phyloP scores from a whole-genome alignment of 2,113 vertebrate genomes.

The Syngnathus scovelli region DNA sequence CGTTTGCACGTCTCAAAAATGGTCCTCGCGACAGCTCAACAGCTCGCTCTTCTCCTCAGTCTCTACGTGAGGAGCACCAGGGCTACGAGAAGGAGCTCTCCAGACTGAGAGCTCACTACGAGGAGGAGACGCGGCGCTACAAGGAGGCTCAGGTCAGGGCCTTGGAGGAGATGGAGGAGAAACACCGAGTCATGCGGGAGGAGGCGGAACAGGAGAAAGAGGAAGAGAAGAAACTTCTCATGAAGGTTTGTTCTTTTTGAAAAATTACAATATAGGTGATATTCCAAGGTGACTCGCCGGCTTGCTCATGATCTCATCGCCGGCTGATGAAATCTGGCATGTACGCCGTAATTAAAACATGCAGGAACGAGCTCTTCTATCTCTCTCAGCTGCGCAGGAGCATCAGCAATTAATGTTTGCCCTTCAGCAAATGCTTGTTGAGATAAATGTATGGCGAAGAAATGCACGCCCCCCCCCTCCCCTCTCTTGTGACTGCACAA shows the following conservation, averaged over 20 bases:
- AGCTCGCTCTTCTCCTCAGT: constrained; percentile 55
- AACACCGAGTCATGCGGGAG: constrained; percentile 81
- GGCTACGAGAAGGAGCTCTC: constrained; percentile 87
- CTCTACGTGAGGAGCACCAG: constrained; percentile 87
- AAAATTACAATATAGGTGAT: too few species aligned
- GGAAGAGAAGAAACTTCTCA: constrained; percentile 81
- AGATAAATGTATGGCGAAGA: constrained; percentile 24
- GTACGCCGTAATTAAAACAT: constrained; percentile 8
- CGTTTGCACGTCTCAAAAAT: neutral
- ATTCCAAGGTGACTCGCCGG: neutral
- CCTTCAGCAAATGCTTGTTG: constrained; percentile 18
- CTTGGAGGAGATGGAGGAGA: constrained; percentile 85
- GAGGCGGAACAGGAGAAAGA: constrained; percentile 75
- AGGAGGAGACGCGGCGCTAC: constrained; percentile 81
- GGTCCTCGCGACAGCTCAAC: rapidly evolving
- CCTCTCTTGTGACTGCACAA: constrained; percentile 1
- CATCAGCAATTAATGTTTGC: constrained; percentile 21
- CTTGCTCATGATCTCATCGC: neutral
- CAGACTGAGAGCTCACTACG: constrained; percentile 77
- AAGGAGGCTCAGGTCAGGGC: constrained; percentile 84
- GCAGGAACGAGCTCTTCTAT: neutral
- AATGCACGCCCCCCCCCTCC: constrained; percentile 3
- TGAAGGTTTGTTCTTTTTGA: constrained; percentile 50
- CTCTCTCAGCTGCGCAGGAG: neutral
- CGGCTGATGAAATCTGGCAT: neutral